Base-by-base conservation (phyloP, 2,797 vertebrate species). In the Champsocephalus gunnari region DNA sequence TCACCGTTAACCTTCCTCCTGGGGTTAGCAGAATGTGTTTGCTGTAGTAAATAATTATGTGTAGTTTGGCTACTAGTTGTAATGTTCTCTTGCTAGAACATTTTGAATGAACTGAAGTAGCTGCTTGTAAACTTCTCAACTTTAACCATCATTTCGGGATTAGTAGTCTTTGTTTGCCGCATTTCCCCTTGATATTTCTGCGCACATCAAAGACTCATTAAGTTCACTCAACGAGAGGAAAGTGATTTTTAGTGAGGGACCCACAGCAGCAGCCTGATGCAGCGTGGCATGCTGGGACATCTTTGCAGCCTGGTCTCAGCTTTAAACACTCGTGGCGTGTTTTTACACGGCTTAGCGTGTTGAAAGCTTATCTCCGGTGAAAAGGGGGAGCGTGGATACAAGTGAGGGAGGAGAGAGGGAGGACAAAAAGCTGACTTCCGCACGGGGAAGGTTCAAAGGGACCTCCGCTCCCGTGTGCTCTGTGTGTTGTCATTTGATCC, bases 401-500 rank as follows among this genome's bases (percentile, higher is more conserved):
- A 63, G 73, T 62, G 68, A 63, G 57, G 80, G 77, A 69, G 77
- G 55, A 71, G 63, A 66, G 72, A 66, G 84, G 7, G 34, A 75
- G 69, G 49, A 21, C 53, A 76, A 69, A 75, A 48, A 75, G 71
- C 86, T 80, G 78, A 91, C 89, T 88, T 90, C 86, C 73, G 69
- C 76, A 73, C 47, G 3, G 73, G 34, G 73, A 66, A 63, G 82
- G 65, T 87, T 90, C 82, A 92, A 90, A 93, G 87, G 14, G 76
- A 88, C 71, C 77, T 87, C 78, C 41, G 81, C 84, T 86, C 80
- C 70, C 82, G 82, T 54, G 3, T 86, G 83, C 89, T 84, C 73
- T 89, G 89, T 90, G 88, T 88, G 88, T 88, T 91, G 85, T 89
- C 78, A 90, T 89, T 88, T 87, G 88, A 92, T 88, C 89, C 82